A percentile compares a stretch with the other conserved stretches of the same genome.
These are phyloP conservation scores for Diplosoma virens DNA, from an alignment of 23 tunicate species.

Conservation along the genomic window DNA sequence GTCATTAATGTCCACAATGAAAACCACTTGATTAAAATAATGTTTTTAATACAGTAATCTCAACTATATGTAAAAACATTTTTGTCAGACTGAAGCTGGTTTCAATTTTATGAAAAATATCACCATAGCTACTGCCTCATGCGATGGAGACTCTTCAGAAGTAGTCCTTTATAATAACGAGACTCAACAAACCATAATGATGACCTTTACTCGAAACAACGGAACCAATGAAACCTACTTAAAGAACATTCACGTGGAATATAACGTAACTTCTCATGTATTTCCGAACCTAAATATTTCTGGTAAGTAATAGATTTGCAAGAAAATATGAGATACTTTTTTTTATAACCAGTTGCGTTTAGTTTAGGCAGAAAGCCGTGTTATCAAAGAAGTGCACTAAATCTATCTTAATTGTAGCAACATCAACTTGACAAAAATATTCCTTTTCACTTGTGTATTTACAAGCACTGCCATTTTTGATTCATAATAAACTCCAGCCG, in stretches of 20 bases:
- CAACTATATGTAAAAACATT: no score
- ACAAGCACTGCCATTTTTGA: no score
- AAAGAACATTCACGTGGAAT: slow-evolving; percentile 11
- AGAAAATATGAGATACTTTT: neutral
- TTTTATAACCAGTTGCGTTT: no score
- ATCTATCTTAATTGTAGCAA: no score
- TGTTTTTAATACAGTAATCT: no score
- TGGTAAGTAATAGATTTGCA: slow-evolving; percentile 1
- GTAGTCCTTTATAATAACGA: neutral
- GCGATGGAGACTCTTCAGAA: slow-evolving; percentile 11
- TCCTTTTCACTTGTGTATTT: no score
- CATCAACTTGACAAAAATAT: no score
- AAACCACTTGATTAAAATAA: no score
- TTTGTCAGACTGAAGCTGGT: slow-evolving; percentile 32
- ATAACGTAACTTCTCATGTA: slow-evolving; percentile 14
- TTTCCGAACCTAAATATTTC: slow-evolving; percentile 43
- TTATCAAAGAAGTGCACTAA: no score
- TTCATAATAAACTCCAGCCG: no score
- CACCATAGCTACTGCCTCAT: neutral
- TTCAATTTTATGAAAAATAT: slow-evolving; percentile 41
- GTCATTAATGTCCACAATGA: no score
- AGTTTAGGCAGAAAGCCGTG: no score
- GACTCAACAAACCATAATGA: neutral
- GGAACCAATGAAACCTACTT: slow-evolving; percentile 46
- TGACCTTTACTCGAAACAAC: slow-evolving; percentile 29